Evolutionary conservation across 1,140 invertebrate species (phyloP), one percentile per base, ranked within the genome.

Genomic region (Platyscapa corneri): DNA sequence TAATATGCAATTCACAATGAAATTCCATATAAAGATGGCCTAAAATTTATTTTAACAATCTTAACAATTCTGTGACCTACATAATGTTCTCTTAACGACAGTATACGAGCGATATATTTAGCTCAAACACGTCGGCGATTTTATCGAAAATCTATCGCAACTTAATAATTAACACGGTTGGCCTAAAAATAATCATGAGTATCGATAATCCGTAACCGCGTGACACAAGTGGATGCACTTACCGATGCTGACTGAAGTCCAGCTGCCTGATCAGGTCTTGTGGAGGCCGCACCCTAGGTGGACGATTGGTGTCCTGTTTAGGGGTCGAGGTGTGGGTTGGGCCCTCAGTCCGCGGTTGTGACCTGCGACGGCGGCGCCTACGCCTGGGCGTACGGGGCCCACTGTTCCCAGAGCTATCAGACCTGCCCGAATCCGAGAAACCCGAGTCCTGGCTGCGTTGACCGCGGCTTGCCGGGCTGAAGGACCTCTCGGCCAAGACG

Each of bases 361-460:
- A 85, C 42, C 78, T 65, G 46, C 86, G 70, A 14, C 84, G 46
- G 32, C 86, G 49, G 32, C 87, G 76, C 60, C 88, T 70, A 39
- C 85, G 70, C 86, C 89, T 64, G 86, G 88, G 75, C 70, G 53
- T 87, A 32, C 64, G 65, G 0, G 60, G 67, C 23, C n/a, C 46
- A 3, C 30, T 53, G 67, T 30, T n/a, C 1, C 49, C 85, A 30
- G 34, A 70, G 80, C 82, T n/a, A 7, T 88, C 88, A 2, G 89
- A 89, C 81, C 89, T 88, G 10, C 87, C 94, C 5, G 94, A 94
- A 81, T 94, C 94, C 7, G 93, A 94, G 88, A 94, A 94, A 12
- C 94, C 94, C 0, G 94, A 94, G 86, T 94, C 94, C 49, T 93
- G 91, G 79, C 94, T 94, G 6, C 91, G 89, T 27, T 94, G 91